phyloP scores from a whole-genome alignment of 35 echinoderm and acorn worm genomes.

The Apostichopus californicus region DNA sequence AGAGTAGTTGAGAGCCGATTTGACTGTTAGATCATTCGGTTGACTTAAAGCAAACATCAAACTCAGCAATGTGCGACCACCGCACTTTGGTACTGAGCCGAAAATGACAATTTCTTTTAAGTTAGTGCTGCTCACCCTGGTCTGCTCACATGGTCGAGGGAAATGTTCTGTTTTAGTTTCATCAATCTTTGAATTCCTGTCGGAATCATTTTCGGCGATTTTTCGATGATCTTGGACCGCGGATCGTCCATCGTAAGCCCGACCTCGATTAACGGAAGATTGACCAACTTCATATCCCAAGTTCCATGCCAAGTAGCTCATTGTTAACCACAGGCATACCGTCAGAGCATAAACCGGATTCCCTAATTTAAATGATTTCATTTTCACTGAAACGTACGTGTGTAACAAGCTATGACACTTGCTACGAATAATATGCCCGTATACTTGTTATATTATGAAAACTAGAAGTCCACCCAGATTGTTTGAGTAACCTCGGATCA shows the following conservation, averaged over 20 bases:
- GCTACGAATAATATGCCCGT: no score
- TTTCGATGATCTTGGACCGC: no score
- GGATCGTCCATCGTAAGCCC: background rate
- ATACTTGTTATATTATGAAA: no score
- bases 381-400: background rate
- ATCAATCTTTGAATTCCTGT: background rate
- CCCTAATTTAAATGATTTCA: background rate
- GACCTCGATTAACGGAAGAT: background rate
- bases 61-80: constrained; percentile 26
- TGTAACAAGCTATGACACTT: no score
- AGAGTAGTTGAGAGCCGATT: constrained; percentile 37
- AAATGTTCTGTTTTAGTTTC: background rate
- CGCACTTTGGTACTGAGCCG: constrained; percentile 1
- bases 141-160: background rate
- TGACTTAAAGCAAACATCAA: constrained; percentile 16
- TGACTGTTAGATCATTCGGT: background rate
- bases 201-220: background rate
- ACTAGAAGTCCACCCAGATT: no score
- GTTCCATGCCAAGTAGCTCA: constrained; percentile 42
- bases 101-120: background rate
- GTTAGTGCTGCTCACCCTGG: background rate
- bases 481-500: no score
- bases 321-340: constrained; percentile 12
- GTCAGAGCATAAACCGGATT: constrained; percentile 10
- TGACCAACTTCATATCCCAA: constrained; percentile 39